phyloP scores from a whole-genome alignment of 53 echinoderm and acorn worm genomes.

The Hippasteria phrygiana region DNA sequence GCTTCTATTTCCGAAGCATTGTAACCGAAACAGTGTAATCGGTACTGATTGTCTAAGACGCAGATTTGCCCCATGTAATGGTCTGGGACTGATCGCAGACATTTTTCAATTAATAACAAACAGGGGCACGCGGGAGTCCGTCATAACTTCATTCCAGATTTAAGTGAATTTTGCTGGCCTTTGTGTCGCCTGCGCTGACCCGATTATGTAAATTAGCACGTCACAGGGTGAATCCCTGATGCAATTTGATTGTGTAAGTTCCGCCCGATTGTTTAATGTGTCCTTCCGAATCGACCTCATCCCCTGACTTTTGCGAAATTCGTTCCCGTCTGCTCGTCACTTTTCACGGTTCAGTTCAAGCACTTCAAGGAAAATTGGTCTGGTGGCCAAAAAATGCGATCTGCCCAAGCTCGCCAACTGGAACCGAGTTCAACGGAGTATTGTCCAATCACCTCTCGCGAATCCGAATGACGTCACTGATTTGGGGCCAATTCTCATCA shows the following conservation, averaged over 20 bases:
- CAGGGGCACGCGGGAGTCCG: too few relatives aligned
- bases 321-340: background rate
- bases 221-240: background rate
- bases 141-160: too few relatives aligned
- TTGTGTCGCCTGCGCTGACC: too few relatives aligned
- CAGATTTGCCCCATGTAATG: too few relatives aligned
- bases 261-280: background rate
- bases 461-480: background rate
- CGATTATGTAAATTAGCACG: background rate
- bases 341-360: slow-evolving; percentile 12
- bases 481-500: background rate
- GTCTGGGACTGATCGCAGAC: too few relatives aligned
- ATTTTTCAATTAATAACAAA: too few relatives aligned
- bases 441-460: background rate
- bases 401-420: background rate
- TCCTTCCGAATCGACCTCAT: background rate
- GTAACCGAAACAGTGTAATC: too few relatives aligned
- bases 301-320: background rate
- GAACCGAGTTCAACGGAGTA: background rate
- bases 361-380: background rate
- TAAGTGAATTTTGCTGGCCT: too few relatives aligned
- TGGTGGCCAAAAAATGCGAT: background rate
- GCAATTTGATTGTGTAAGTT: background rate
- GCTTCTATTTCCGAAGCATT: too few relatives aligned
- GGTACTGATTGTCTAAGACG: too few relatives aligned